Conservation (phyloP, 92 coral and sea anemone genomes). For the Actinernus sp. region DNA sequence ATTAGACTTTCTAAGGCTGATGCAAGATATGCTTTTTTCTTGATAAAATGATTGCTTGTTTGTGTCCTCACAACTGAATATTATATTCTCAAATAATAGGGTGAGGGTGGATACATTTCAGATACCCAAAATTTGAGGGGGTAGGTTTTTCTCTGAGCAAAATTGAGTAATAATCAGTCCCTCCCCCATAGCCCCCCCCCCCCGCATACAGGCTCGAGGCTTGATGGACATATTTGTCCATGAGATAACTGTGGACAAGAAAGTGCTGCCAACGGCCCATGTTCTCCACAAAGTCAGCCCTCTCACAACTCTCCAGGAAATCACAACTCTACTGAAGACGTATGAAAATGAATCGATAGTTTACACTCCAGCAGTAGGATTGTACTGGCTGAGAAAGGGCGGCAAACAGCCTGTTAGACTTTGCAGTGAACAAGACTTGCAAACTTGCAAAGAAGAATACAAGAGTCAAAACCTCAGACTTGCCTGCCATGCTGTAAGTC, state of each 20-base stretch:
- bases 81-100: too few relatives aligned
- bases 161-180: too few relatives aligned
- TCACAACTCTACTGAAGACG: constrained; percentile 18
- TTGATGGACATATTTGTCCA: constrained; percentile 26
- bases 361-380: constrained; percentile 8
- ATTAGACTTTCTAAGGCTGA: too few relatives aligned
- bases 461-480: constrained; percentile 8
- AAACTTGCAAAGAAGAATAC: constrained; percentile 25
- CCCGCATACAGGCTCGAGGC: too few relatives aligned
- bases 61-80: too few relatives aligned
- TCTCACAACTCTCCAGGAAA: constrained; percentile 1
- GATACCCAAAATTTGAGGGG: too few relatives aligned
- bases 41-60: too few relatives aligned
- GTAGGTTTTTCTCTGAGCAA: too few relatives aligned
- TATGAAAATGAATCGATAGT: constrained; percentile 16
- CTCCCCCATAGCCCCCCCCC: too few relatives aligned
- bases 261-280: constrained; percentile 14
- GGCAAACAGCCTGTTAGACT: constrained; percentile 25
- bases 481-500: constrained; percentile 15
- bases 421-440: constrained; percentile 17
- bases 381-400: constrained; percentile 28
- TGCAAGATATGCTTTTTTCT: too few relatives aligned
- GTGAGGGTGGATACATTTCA: too few relatives aligned
- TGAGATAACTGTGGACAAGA: constrained; percentile 17
- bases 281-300: constrained; percentile 6